A percentile compares a stretch with the other conserved stretches of the same genome.
Evolutionary conservation across 2,888 invertebrate genomes (phyloP).

Genomic region (Megaustenia siamemsis): DNA sequence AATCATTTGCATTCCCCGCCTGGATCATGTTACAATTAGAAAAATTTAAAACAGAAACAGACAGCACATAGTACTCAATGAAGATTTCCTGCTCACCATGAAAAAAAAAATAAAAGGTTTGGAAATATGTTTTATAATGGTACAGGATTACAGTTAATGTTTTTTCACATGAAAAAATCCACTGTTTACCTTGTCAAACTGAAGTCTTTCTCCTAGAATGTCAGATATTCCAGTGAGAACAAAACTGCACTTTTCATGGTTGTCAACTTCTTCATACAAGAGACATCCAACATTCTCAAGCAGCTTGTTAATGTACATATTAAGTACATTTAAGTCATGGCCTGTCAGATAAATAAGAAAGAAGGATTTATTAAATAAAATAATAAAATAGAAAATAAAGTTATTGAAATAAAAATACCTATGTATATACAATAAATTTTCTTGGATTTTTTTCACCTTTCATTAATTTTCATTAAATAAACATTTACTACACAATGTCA

Average conservation of each 20-base stretch:
- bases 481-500: too few relatives aligned
- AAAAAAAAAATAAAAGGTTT: neutral
- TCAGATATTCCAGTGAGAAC: slow-evolving; percentile 75
- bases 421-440: too few relatives aligned
- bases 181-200: slow-evolving; percentile 70
- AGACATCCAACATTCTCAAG: slow-evolving; percentile 78
- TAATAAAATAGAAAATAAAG: neutral
- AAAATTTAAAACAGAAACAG: too few relatives aligned
- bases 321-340: slow-evolving; percentile 76
- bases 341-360: slow-evolving; percentile 63
- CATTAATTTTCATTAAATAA: too few relatives aligned
- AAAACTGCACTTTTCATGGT: slow-evolving; percentile 71
- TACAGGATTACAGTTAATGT: too few relatives aligned
- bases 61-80: too few relatives aligned
- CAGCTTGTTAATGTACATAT: slow-evolving; percentile 77
- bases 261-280: slow-evolving; percentile 73
- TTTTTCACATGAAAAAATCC: neutral
- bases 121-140: neutral
- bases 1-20: too few relatives aligned
- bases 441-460: too few relatives aligned
- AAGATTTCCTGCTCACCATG: too few relatives aligned
- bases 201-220: slow-evolving; percentile 73
- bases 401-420: too few relatives aligned
- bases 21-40: too few relatives aligned
- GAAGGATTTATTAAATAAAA: neutral